phyloP scores from a whole-genome alignment of 2,113 vertebrate species.

The Uria lomvia region DNA sequence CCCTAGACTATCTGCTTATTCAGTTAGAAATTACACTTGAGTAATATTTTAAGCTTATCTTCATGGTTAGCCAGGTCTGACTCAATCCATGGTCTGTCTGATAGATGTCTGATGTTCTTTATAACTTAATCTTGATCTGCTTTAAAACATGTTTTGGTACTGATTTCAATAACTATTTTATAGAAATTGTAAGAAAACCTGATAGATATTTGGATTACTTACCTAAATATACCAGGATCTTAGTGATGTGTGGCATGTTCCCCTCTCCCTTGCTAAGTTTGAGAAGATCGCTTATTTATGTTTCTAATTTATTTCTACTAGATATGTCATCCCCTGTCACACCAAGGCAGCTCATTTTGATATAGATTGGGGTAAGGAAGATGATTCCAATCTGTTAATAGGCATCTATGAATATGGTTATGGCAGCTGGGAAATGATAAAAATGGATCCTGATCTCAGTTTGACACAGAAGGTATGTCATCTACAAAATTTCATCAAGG shows the following conservation, averaged over 20 bases:
- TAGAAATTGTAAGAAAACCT: conserved; percentile 8
- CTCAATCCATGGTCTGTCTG: neutral
- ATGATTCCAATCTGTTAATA: conserved; percentile 95
- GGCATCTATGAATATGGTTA: conserved; percentile 99
- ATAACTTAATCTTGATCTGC: neutral
- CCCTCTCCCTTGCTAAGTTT: neutral
- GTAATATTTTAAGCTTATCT: neutral
- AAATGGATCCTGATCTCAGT: conserved; percentile 99
- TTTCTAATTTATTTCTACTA: conserved; percentile 39
- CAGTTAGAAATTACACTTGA: neutral
- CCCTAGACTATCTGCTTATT: neutral
- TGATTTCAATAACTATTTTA: neutral
- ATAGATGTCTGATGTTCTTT: neutral
- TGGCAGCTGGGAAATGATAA: conserved; percentile 99
- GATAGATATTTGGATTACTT: neutral
- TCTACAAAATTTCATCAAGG: neutral
- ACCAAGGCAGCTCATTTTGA: conserved; percentile 98
- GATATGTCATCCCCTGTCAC: conserved; percentile 92
- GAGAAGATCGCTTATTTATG: neutral
- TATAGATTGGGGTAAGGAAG: conserved; percentile 96
- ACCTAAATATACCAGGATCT: neutral
- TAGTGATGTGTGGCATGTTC: neutral
- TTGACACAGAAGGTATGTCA: conserved; percentile 90
- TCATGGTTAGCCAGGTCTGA: neutral
- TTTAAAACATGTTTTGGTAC: neutral